Evolutionary conservation across 2,797 vertebrate genomes (phyloP).

Genomic region (Lithobates pipiens): DNA sequence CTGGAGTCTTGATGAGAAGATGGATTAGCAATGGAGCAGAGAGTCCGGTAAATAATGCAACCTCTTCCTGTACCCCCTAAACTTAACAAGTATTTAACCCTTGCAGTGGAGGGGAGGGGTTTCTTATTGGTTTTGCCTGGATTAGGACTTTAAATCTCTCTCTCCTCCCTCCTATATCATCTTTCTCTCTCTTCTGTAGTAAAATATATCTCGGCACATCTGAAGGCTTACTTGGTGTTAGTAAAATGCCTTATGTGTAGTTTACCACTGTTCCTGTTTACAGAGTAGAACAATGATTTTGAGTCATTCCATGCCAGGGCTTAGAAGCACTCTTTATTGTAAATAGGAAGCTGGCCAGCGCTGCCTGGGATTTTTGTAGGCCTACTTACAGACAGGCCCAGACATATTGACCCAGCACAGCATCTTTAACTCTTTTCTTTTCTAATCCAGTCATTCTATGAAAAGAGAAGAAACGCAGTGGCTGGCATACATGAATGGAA

Average conservation of each 20-base stretch:
- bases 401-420: neutral
- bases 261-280: constrained; percentile 11
- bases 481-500: constrained; percentile 15
- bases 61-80: too few species aligned
- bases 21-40: too few species aligned
- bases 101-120: too few species aligned
- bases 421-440: constrained; percentile 5
- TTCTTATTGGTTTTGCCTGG: too few species aligned
- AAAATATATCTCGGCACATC: too few species aligned
- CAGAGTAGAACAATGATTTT: constrained; percentile 6
- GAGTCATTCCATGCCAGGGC: constrained; percentile 6
- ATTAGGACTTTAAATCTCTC: too few species aligned
- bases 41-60: too few species aligned
- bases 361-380: neutral
- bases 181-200: too few species aligned
- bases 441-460: neutral
- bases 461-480: constrained; percentile 22
- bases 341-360: neutral
- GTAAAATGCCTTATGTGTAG: neutral
- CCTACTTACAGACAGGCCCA: neutral
- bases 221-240: neutral
- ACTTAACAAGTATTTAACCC: too few species aligned
- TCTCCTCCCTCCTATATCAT: too few species aligned
- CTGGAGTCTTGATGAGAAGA: too few species aligned
- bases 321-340: constrained; percentile 31